Conservation (phyloP, 1,140 invertebrate genomes). For the Scaptodrosophila lebanonensis region DNA sequence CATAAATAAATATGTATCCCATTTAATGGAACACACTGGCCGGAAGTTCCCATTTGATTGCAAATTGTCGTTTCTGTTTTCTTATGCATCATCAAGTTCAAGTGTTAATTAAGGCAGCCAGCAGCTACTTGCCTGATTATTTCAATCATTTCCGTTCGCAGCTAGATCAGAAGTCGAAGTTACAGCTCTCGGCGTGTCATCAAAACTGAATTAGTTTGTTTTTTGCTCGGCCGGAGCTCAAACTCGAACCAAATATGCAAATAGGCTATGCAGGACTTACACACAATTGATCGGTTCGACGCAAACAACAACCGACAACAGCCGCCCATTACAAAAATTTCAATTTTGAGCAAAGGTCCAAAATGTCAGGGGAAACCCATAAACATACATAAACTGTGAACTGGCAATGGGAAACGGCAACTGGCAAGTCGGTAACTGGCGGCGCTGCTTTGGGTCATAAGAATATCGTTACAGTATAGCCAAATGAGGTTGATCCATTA, state of each 20-base stretch:
- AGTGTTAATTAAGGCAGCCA: constrained; percentile 21
- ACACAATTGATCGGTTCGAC: not conserved
- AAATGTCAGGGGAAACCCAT: too few species aligned
- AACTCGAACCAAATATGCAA: constrained; percentile 69
- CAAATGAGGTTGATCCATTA: too few species aligned
- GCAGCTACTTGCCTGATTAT: too few species aligned
- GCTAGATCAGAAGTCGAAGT: not conserved
- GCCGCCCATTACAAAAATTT: constrained; percentile 29
- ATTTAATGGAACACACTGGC: not conserved
- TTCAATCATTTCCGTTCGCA: constrained; percentile 49
- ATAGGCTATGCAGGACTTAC: constrained; percentile 7
- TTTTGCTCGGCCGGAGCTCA: constrained; percentile 48
- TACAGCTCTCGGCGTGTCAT: too few species aligned
- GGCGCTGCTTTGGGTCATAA: constrained; percentile 46
- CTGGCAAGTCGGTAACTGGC: constrained; percentile 18
- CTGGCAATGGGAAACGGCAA: too few species aligned
- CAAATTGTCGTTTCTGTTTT: constrained; percentile 28
- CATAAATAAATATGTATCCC: not conserved
- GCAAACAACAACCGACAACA: too few species aligned
- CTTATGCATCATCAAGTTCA: constrained; percentile 18
- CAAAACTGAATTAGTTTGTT: constrained; percentile 25
- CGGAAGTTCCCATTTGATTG: constrained; percentile 54
- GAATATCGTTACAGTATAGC: not conserved
- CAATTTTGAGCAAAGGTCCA: constrained; percentile 17
- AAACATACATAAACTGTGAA: too few species aligned